A percentile compares a stretch with the other conserved stretches of the same genome.
Evolutionary conservation across 1,140 invertebrate genomes (phyloP).

Genomic region (Diorhabda elongata): DNA sequence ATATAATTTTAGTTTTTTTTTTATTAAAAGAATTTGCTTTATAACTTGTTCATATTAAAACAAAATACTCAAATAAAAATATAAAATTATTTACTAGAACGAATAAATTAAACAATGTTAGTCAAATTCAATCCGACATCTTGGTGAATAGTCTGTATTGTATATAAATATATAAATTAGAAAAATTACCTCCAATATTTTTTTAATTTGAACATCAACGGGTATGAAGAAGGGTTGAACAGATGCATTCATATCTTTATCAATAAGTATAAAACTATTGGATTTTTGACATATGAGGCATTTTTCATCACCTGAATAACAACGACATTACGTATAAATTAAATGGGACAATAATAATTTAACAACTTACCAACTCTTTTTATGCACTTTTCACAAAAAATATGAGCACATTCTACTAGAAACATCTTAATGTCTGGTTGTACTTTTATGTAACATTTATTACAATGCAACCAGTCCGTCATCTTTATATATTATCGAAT

Average conservation of each 20-base stretch:
- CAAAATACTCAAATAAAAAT: no score
- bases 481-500: slow-evolving; percentile 6
- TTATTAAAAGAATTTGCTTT: no score
- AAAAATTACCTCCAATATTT: slow-evolving; percentile 25
- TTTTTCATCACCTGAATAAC: slow-evolving; percentile 25
- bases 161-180: no score
- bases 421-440: slow-evolving; percentile 29
- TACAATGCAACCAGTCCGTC: slow-evolving; percentile 39
- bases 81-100: no score
- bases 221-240: slow-evolving; percentile 32
- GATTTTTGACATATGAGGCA: slow-evolving; percentile 31
- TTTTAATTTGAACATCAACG: slow-evolving; percentile 25
- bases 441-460: slow-evolving; percentile 33
- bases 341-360: background rate
- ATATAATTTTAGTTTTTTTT: no score
- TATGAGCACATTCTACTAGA: slow-evolving; percentile 37
- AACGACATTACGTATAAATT: background rate
- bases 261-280: slow-evolving; percentile 23
- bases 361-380: slow-evolving; percentile 28
- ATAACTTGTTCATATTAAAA: no score
- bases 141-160: no score
- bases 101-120: no score
- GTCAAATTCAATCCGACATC: no score
- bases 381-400: slow-evolving; percentile 36
- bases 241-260: slow-evolving; percentile 29